phyloP scores from a whole-genome alignment of 2,888 invertebrate genomes.

The Drosophila prolongata region DNA sequence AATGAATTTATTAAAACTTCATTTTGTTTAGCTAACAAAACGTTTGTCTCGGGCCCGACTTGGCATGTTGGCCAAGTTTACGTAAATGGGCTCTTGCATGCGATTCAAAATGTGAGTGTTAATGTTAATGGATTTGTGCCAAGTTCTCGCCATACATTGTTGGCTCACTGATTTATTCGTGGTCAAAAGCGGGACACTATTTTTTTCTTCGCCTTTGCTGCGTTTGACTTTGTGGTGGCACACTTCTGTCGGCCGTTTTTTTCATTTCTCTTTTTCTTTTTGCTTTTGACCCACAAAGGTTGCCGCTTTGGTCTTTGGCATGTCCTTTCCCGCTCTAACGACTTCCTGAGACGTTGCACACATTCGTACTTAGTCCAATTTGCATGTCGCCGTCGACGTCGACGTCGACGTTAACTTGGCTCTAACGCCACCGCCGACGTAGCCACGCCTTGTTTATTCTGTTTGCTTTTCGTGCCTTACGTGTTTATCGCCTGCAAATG shows the following conservation, averaged over 20 bases:
- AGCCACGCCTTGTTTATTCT: conserved; percentile 47
- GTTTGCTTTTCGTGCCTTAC: conserved; percentile 69
- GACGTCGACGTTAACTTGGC: conserved; percentile 13
- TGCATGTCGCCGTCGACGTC: conserved; percentile 43
- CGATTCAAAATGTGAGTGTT: conserved; percentile 66
- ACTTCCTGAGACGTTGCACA: conserved; percentile 61
- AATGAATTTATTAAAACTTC: conserved; percentile 78
- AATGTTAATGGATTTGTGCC: conserved; percentile 80
- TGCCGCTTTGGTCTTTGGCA: conserved; percentile 44
- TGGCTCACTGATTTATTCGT: conserved; percentile 67
- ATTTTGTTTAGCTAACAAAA: conserved; percentile 52
- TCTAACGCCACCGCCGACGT: conserved; percentile 14
- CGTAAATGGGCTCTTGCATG: conserved; percentile 65
- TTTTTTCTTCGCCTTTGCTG: conserved; percentile 34
- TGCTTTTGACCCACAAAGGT: conserved; percentile 75
- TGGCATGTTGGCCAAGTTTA: conserved; percentile 77
- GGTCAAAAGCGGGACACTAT: conserved; percentile 52
- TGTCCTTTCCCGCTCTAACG: conserved; percentile 59
- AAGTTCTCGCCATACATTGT: conserved; percentile 62
- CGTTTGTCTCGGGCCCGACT: conserved; percentile 37
- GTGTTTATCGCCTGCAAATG: conserved; percentile 74
- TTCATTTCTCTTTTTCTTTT: conserved; percentile 13
- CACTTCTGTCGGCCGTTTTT: conserved; percentile 44
- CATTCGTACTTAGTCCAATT: conserved; percentile 32
- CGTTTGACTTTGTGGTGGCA: conserved; percentile 71